Conservation (phyloP, 2,113 vertebrate genomes). For the Sigmodon hispidus region DNA sequence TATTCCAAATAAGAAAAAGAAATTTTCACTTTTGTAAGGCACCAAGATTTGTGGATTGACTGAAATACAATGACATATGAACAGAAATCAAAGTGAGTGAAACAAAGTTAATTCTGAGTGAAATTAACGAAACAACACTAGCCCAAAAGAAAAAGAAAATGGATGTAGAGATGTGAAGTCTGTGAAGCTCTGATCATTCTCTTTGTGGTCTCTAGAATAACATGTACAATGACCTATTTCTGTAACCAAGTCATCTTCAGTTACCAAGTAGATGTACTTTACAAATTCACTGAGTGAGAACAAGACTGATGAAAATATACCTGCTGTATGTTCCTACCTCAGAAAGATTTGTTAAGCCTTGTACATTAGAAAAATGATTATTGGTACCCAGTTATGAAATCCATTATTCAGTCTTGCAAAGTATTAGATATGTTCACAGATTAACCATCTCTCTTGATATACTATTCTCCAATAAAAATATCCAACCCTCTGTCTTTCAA, state of each 20-base stretch:
- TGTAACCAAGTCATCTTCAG: background rate
- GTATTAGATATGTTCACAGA: background rate
- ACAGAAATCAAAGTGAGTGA: background rate
- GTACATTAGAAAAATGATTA: background rate
- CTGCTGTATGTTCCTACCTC: background rate
- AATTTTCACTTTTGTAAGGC: background rate
- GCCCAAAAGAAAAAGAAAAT: background rate
- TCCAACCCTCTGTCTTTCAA: rapidly evolving
- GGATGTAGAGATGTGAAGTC: rapidly evolving
- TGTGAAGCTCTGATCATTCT: background rate
- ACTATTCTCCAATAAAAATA: background rate
- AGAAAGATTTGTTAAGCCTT: background rate
- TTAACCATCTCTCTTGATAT: background rate
- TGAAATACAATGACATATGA: rapidly evolving
- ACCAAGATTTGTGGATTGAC: background rate
- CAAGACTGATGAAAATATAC: background rate
- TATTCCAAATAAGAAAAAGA: background rate
- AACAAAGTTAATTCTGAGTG: background rate
- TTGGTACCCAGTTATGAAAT: background rate
- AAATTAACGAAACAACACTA: background rate
- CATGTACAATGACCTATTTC: background rate
- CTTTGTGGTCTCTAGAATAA: too few relatives aligned
- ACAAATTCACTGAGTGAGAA: background rate
- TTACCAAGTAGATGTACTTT: background rate
- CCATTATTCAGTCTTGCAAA: background rate